Conservation (phyloP, 2,888 invertebrate species). For the Entomobrya proxima region DNA sequence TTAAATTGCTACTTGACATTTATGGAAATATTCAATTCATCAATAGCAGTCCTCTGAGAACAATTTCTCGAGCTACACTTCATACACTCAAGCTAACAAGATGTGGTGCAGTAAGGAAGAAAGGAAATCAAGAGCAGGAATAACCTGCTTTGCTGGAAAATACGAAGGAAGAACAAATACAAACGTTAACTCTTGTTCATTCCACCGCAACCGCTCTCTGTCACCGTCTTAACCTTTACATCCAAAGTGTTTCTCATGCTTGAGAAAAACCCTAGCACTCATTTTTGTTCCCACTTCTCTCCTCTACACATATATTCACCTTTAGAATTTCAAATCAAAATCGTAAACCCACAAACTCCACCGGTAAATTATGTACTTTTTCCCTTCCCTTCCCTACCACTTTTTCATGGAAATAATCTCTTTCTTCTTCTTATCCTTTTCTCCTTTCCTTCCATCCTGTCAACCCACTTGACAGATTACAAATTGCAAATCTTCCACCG, state of each 20-base stretch:
- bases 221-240: too few species aligned
- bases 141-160: too few species aligned
- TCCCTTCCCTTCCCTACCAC: background rate
- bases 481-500: conserved; percentile 54
- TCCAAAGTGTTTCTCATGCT: too few species aligned
- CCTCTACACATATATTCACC: too few species aligned
- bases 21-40: background rate
- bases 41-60: background rate
- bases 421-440: background rate
- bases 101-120: background rate
- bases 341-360: background rate
- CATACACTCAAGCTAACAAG: background rate
- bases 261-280: too few species aligned
- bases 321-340: too few species aligned
- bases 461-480: conserved; percentile 58
- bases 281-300: too few species aligned
- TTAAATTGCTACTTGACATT: background rate
- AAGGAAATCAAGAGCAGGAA: too few species aligned
- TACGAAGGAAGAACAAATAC: too few species aligned
- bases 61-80: too few species aligned
- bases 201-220: too few species aligned
- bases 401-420: conserved; percentile 30
- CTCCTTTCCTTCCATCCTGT: conserved; percentile 24
- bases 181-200: too few species aligned
- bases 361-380: conserved; percentile 7